Evolutionary conservation across 2,888 invertebrate species (phyloP).

Genomic region (Arge pagana): DNA sequence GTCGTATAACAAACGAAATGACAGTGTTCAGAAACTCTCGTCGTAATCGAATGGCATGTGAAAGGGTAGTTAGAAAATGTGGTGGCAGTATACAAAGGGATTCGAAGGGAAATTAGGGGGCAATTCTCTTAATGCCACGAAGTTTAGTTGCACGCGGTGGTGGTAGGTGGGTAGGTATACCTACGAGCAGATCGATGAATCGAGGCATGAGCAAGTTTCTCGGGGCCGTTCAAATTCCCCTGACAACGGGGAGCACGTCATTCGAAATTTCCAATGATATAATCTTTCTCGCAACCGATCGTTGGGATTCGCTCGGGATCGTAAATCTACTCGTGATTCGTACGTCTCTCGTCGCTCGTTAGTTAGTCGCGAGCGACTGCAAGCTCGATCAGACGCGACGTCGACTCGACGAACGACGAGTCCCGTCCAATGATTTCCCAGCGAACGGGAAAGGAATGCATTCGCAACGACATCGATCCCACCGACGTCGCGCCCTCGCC

Average conservation of each 20-base stretch:
- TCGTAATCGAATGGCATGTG: constrained; percentile 18
- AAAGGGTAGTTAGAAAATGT: constrained; percentile 17
- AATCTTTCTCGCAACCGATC: too few relatives aligned
- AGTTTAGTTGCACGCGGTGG: constrained; percentile 10
- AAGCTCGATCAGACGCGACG: too few relatives aligned
- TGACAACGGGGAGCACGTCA: neutral
- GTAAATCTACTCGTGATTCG: constrained; percentile 8
- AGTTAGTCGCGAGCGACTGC: constrained; percentile 13
- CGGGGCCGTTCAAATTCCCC: neutral
- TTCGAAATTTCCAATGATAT: too few relatives aligned
- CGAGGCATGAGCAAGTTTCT: neutral
- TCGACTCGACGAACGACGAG: too few relatives aligned
- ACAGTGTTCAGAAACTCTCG: constrained; percentile 10
- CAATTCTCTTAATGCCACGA: constrained; percentile 44
- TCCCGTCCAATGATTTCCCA: too few relatives aligned
- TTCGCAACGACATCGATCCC: too few relatives aligned
- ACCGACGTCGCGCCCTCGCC: too few relatives aligned
- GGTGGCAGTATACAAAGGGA: constrained; percentile 10
- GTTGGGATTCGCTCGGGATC: too few relatives aligned
- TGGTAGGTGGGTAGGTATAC: neutral
- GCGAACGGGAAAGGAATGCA: too few relatives aligned
- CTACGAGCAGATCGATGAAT: constrained; percentile 12
- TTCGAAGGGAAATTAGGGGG: constrained; percentile 45
- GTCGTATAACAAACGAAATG: constrained; percentile 7
- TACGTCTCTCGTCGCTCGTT: constrained; percentile 4